Base-by-base conservation (phyloP, 1,140 invertebrate genomes). In the Lethocerus indicus region DNA sequence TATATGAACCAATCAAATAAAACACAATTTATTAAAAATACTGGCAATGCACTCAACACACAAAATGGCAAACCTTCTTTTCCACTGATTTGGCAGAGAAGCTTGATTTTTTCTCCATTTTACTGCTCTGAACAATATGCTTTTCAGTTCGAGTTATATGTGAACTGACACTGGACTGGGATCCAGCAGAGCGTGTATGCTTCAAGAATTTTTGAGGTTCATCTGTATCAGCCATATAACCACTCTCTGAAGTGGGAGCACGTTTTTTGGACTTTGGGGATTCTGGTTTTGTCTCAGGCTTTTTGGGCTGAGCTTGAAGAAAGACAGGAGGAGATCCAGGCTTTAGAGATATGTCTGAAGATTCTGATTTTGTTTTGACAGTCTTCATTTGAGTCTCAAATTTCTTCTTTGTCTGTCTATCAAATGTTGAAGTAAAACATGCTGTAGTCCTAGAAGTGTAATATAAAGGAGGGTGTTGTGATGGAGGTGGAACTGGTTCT, bases 221-320 rank as follows among this genome's bases (percentile, higher is more conserved):
- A 55, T 81, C 76, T 0, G 79, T 82, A 57, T 83, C 80, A 1
- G 80, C 80, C 59, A 76, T 76, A 55, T 82, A 82, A 14, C 80
- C 80, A 59, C 74, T 76, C 52, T 75, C 71, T 16, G 58, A 58
- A 60, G 72, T 58, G 58, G 65, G 44, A 55, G 55, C 37, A 9
- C 29, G 36, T 47, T 54, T 69, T 61, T 74, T 74, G 3, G 65
- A 63, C 58, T 75, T 75, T 4, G 73, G 72, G 12, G 73, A 74
- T 41, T 73, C 70, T 9, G 71, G 71, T 56, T 71, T 75, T 2
- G 56, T 63, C 0, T 47, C 49, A 0, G 55, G 45, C n/a, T 55
- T 52, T 1, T 7, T 42, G 40, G 55, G 57, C 51, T 45, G 29
- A 13, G 67, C 61, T 46, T 71, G 63, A 28, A 72, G 63, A 54